Evolutionary conservation across 1,140 invertebrate genomes (phyloP).

Genomic region (Trissolcus basalis): DNA sequence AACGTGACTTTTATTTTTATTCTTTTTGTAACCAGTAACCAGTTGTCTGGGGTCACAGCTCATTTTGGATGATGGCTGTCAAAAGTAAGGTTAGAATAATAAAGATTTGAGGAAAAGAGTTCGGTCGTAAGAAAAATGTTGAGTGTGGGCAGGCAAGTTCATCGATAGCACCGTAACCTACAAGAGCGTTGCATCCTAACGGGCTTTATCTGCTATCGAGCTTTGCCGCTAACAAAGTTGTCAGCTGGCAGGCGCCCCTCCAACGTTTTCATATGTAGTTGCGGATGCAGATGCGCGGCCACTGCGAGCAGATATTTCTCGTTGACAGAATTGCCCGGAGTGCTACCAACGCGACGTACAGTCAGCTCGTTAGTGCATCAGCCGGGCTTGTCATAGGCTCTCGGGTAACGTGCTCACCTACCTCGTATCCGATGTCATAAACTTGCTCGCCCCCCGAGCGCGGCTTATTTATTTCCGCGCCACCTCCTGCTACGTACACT

Average conservation of each 20-base stretch:
- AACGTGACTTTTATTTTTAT: no score
- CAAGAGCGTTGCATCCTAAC: conserved; percentile 53
- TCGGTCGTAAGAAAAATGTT: no score
- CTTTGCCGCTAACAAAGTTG: conserved; percentile 66
- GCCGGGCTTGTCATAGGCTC: conserved; percentile 51
- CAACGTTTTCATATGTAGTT: conserved; percentile 32
- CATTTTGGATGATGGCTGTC: no score
- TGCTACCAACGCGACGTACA: conserved; percentile 36
- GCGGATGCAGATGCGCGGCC: conserved; percentile 55
- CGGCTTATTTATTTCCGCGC: conserved; percentile 48
- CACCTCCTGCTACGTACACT: conserved; percentile 37
- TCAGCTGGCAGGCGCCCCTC: conserved; percentile 47
- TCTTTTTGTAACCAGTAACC: no score
- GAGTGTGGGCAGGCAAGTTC: conserved; percentile 28
- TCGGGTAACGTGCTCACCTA: conserved; percentile 36
- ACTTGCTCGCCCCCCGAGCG: conserved; percentile 49
- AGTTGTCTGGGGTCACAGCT: no score
- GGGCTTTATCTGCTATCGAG: conserved; percentile 61
- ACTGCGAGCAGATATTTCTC: conserved; percentile 61
- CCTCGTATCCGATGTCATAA: conserved; percentile 60
- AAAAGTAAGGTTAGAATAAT: no score
- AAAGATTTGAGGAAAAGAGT: no score
- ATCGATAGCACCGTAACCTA: conserved; percentile 65
- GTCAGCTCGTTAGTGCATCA: conserved; percentile 62
- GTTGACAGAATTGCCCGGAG: conserved; percentile 55